A percentile compares a stretch with the other conserved stretches of the same genome.
Evolutionary conservation across 2,113 vertebrate species (phyloP).

Genomic region (Regulus satrapa): DNA sequence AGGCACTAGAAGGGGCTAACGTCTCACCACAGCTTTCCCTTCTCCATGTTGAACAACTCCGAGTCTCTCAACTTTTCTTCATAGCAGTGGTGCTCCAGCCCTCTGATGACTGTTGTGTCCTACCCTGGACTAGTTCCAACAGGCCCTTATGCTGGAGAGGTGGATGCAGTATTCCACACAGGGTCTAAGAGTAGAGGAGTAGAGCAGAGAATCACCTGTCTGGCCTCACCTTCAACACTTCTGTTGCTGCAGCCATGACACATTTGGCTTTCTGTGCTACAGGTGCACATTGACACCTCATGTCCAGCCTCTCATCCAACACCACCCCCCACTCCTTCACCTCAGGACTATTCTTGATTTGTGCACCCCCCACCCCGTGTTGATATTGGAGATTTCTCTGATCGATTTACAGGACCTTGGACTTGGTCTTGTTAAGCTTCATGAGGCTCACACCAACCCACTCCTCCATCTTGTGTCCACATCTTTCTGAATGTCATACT

Average conservation of each 20-base stretch:
- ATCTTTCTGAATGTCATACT: neutral
- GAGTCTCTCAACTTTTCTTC: neutral
- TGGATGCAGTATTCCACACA: accelerated
- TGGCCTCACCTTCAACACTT: accelerated
- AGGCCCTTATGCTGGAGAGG: neutral
- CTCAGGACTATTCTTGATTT: neutral
- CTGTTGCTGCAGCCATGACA: neutral
- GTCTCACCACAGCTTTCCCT: accelerated
- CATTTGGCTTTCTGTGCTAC: accelerated
- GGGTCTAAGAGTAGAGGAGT: accelerated
- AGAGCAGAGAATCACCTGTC: neutral
- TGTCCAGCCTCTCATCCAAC: accelerated
- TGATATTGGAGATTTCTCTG: neutral
- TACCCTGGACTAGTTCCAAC: neutral
- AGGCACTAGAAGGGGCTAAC: accelerated
- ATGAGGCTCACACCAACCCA: neutral
- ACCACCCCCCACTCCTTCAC: neutral
- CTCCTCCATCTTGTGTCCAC: neutral
- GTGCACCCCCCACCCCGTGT: accelerated
- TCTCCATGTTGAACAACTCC: accelerated
- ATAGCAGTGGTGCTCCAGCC: accelerated
- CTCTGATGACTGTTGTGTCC: accelerated
- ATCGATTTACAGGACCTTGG: neutral
- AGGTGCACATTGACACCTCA: accelerated
- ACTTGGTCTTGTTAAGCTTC: neutral